These are phyloP conservation scores for Lycodopsis pacificus DNA, from an alignment of 2,797 vertebrate genomes.

Conservation along the genomic window DNA sequence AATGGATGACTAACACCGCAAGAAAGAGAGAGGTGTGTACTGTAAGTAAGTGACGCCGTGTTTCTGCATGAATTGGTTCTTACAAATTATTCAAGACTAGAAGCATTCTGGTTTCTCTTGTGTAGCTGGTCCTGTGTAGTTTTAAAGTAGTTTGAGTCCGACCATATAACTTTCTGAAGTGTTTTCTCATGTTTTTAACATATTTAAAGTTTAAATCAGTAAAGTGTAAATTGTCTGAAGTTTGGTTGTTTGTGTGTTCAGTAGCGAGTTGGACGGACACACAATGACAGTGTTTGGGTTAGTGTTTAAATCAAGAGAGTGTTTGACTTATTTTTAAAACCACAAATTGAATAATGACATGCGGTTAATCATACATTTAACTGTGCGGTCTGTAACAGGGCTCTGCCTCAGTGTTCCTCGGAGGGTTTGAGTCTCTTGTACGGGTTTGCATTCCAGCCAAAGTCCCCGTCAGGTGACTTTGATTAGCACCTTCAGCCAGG, in stretches of 20 bases:
- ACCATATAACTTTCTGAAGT: not conserved
- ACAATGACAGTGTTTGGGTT: not conserved
- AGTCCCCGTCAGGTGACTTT: slow-evolving; percentile 43
- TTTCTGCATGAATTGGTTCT: slow-evolving; percentile 16
- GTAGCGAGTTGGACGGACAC: not conserved
- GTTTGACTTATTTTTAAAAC: not conserved
- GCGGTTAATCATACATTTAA: not conserved
- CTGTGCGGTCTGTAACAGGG: not conserved
- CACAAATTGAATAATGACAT: not conserved
- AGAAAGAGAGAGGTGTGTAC: slow-evolving; percentile 6
- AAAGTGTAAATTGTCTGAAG: not conserved
- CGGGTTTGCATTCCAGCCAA: slow-evolving; percentile 12
- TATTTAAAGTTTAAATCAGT: not conserved
- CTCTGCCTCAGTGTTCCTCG: not conserved
- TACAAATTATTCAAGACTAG: not conserved
- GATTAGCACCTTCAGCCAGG: not conserved
- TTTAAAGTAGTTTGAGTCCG: not conserved
- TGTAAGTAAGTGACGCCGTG: slow-evolving; percentile 43
- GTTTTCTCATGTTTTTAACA: not conserved
- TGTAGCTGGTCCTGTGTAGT: not conserved
- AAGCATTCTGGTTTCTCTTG: not conserved
- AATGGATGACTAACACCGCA: slow-evolving; percentile 29
- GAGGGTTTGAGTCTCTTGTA: not conserved
- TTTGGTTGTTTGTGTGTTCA: not conserved
- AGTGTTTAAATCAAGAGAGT: not conserved